Base-by-base conservation (phyloP, 2,888 invertebrate species). In the Invenusta paracnida region DNA sequence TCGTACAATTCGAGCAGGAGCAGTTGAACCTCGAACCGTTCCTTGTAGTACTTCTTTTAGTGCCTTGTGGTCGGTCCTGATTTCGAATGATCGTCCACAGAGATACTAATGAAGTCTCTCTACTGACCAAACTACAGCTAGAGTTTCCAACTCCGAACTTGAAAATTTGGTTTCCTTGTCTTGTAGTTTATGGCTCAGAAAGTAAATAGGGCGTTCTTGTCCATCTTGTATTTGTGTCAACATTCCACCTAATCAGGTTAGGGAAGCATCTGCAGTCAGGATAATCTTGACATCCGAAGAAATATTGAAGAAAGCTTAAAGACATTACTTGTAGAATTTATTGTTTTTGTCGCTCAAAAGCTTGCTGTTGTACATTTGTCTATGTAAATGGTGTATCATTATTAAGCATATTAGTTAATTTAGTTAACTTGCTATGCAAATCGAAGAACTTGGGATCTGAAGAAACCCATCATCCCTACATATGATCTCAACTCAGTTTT, bases 1-100 rank as follows among this genome's bases (percentile, higher is more conserved):
- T n/a, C n/a, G n/a, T 11, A 83, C 85, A 13, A 86, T 85, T 66
- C 86, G 23, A 17, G 66, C 48, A 28, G 85, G 85, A 29, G n/a
- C 81, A 5, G n/a, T 82, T 5, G n/a, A 13, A 5, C n/a, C 82
- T 82, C 27, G 2, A 5, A 23, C 17, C 27, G 2, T 2, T 2
- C 31, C 27, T 2, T 5, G 2, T 2, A 82, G n/a, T 29, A 82
- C 30, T 82, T 82, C 29, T 13, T 23, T 5, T 82, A 30, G 27
- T 5, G 30, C 29, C 1, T 23, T 5, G 27, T 82, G 82, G 31
- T 82, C 82, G 2, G 82, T 82, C 31, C n/a, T 82, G 2, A 82
- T 30, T 30, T 29, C 31, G 23, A 73, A 84, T 2, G n/a, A 17
- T 2, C 84, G 13, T 27, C 67, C 84, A 84, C 81, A 84, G 5